Evolutionary conservation across 2,797 vertebrate genomes (phyloP).

Genomic region (Sarcoramphus papa): DNA sequence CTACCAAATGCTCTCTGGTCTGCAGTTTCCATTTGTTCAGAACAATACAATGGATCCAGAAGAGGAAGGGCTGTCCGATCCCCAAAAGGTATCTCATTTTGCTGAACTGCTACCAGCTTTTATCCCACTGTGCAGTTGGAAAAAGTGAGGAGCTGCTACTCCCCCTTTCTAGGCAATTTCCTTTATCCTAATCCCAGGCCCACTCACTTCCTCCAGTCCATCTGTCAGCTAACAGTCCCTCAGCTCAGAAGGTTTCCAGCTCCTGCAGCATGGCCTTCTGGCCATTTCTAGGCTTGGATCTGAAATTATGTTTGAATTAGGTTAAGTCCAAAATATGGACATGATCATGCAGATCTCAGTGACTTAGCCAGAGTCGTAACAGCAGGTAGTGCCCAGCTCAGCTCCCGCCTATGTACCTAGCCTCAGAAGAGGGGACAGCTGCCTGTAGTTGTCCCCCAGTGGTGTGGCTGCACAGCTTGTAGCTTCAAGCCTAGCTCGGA

Average conservation of each 20-base stretch:
- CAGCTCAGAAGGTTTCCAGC: conserved; percentile 19
- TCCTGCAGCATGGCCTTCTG: conserved; percentile 49
- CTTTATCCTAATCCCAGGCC: conserved; percentile 15
- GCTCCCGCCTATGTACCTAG: background rate
- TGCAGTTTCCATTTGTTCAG: background rate
- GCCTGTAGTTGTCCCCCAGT: background rate
- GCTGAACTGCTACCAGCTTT: background rate
- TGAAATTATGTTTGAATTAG: background rate
- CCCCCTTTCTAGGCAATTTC: conserved; percentile 13
- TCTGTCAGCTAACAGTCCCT: conserved; percentile 39
- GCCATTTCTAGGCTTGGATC: background rate
- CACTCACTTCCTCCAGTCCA: conserved; percentile 44
- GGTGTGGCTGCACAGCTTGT: background rate
- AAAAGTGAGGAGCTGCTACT: background rate
- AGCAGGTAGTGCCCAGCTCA: background rate
- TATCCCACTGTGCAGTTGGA: background rate
- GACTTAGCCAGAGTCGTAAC: background rate
- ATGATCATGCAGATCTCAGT: background rate
- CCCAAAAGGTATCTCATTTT: background rate
- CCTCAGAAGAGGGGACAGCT: background rate
- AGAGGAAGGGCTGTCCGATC: background rate
- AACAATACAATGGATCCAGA: background rate
- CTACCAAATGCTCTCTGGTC: background rate
- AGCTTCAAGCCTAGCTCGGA: background rate
- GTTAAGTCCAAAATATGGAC: background rate